These are phyloP conservation scores for Pseudotriccus pelzelni DNA, from an alignment of 2,797 vertebrate genomes.

Conservation along the genomic window DNA sequence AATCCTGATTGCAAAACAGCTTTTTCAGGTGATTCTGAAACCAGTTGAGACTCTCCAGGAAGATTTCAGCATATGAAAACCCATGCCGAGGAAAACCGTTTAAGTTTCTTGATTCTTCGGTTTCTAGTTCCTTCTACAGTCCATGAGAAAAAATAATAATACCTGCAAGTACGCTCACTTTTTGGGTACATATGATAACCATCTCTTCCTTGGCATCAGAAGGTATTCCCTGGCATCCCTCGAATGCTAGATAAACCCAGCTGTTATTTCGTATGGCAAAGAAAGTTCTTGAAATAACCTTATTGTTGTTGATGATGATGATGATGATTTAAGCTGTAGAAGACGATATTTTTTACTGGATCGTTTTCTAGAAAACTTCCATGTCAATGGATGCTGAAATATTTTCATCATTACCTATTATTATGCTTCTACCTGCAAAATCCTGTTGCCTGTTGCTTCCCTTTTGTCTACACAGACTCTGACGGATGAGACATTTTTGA, in stretches of 20 bases:
- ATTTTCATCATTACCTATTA: neutral
- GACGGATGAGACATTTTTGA: neutral
- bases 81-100: neutral
- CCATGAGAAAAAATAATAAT: neutral
- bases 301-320: neutral
- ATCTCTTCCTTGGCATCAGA: neutral
- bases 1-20: neutral
- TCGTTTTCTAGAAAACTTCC: neutral
- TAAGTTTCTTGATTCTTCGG: neutral
- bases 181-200: neutral
- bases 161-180: neutral
- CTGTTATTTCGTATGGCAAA: neutral
- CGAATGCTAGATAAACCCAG: neutral
- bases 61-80: neutral
- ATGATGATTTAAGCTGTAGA: neutral
- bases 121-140: neutral
- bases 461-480: neutral
- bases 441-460: neutral
- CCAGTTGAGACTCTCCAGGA: neutral
- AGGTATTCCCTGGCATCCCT: neutral
- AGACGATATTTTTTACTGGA: neutral
- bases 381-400: neutral
- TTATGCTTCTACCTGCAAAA: rapidly evolving
- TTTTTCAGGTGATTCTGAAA: neutral
- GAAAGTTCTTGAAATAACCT: neutral